Percentiles rank a stretch among this genome's conserved stretches.
Conservation (phyloP, 2,888 invertebrate species). For the Apodemia mormo region DNA sequence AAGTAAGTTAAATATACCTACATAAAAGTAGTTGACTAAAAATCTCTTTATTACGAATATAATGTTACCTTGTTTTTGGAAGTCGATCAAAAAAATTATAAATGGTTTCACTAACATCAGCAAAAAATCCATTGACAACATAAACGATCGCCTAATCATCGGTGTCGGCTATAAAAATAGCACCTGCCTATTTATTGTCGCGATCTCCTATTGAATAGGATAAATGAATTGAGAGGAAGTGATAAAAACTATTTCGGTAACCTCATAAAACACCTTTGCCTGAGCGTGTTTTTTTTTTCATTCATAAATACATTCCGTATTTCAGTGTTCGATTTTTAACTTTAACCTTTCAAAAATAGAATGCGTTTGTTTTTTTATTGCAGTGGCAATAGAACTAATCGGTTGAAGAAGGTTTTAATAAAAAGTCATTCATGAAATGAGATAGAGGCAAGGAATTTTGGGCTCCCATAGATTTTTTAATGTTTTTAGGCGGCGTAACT, state of each 20-base stretch:
- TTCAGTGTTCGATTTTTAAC: slow-evolving; percentile 45
- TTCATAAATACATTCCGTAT: slow-evolving; percentile 52
- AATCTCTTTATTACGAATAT: too few relatives aligned
- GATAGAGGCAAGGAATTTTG: slow-evolving; percentile 63
- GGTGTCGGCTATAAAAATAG: slow-evolving; percentile 54
- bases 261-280: slow-evolving; percentile 59
- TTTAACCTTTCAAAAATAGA: slow-evolving; percentile 42
- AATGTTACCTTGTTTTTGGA: too few relatives aligned
- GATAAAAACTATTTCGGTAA: slow-evolving; percentile 59
- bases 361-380: slow-evolving; percentile 37
- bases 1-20: too few relatives aligned
- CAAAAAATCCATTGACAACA: slow-evolving; percentile 57
- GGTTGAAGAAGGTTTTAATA: slow-evolving; percentile 47
- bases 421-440: slow-evolving; percentile 52
- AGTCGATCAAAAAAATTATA: slow-evolving; percentile 8
- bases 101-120: neutral
- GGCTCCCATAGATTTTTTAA: slow-evolving; percentile 71
- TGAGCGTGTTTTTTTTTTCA: slow-evolving; percentile 54
- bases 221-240: slow-evolving; percentile 70
- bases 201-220: slow-evolving; percentile 53
- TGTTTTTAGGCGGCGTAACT: slow-evolving; percentile 61
- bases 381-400: slow-evolving; percentile 45
- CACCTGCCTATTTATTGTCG: slow-evolving; percentile 75
- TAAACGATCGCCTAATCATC: slow-evolving; percentile 67
- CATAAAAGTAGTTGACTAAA: too few relatives aligned